These are phyloP conservation scores for Halichondria panicea DNA, from an alignment of 37 sponge, comb jelly and placozoan genomes.

Conservation along the genomic window DNA sequence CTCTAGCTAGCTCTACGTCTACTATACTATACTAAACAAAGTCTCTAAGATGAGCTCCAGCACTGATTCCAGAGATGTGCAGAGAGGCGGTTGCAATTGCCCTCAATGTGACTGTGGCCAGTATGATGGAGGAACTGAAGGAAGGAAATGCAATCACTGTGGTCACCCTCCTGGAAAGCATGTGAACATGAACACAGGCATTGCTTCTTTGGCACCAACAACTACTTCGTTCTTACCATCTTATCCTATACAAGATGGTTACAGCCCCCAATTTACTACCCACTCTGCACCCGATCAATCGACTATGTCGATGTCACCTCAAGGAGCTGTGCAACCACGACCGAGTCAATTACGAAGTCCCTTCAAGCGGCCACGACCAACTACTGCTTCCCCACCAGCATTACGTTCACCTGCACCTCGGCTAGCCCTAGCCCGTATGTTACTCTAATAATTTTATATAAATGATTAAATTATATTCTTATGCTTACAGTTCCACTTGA, in stretches of 20 bases:
- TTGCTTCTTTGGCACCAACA: background rate
- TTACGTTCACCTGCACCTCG: background rate
- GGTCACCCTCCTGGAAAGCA: constrained; percentile 57
- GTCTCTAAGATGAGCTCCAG: too few relatives aligned
- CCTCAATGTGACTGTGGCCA: constrained; percentile 2
- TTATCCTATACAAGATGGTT: background rate
- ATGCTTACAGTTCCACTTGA: background rate
- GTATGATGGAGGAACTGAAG: constrained; percentile 2
- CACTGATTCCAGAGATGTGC: constrained; percentile 21
- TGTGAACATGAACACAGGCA: constrained; percentile 7
- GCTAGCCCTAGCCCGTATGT: background rate
- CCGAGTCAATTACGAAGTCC: background rate
- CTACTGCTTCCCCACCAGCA: background rate
- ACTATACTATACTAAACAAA: too few relatives aligned
- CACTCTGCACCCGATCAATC: too few relatives aligned
- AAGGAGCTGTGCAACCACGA: background rate
- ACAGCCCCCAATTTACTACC: background rate
- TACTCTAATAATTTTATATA: background rate
- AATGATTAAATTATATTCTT: background rate
- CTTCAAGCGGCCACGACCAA: background rate
- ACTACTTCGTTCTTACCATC: background rate
- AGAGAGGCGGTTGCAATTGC: constrained; percentile 22
- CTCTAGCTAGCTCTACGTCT: too few relatives aligned
- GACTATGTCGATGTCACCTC: too few relatives aligned
- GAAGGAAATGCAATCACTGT: constrained; percentile 29